A percentile compares a stretch with the other conserved stretches of the same genome.
phyloP scores from a whole-genome alignment of 2,888 invertebrate genomes.

The Ectemnius lituratus region DNA sequence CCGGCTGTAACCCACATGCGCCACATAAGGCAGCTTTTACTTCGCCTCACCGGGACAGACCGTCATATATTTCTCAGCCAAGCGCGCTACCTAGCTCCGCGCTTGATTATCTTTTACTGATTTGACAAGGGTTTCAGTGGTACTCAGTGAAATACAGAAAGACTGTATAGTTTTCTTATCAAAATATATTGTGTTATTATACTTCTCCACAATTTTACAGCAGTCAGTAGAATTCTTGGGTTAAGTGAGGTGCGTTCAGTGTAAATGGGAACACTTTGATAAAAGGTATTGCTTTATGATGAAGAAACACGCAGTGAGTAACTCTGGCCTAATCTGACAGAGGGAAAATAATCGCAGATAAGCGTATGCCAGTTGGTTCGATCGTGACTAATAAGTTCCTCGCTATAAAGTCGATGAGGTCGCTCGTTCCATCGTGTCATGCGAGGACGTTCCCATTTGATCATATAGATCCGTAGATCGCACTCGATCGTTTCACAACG shows the following conservation, averaged over 20 bases:
- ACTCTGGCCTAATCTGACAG: slow-evolving; percentile 41
- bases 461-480: slow-evolving; percentile 31
- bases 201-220: not conserved
- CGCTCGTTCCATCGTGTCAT: slow-evolving; percentile 36
- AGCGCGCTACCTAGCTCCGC: no score
- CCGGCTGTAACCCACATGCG: slow-evolving; percentile 1
- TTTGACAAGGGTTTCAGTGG: not conserved
- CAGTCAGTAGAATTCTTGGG: not conserved
- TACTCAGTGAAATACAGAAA: not conserved
- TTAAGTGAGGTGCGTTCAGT: no score
- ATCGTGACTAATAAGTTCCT: slow-evolving; percentile 5
- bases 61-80: not conserved
- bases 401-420: not conserved
- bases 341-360: slow-evolving; percentile 40
- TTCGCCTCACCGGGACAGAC: not conserved
- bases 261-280: no score
- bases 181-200: not conserved
- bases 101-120: slow-evolving; percentile 23
- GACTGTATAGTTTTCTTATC: not conserved
- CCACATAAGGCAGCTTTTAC: slow-evolving; percentile 4
- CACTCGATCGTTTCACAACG: slow-evolving; percentile 31
- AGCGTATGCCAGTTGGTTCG: slow-evolving; percentile 14
- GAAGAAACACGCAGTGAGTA: slow-evolving; percentile 11
- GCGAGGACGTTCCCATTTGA: slow-evolving; percentile 41
- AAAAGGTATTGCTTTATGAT: not conserved